Base-by-base conservation (phyloP, 2,888 invertebrate species). In the Melanophora roralis region DNA sequence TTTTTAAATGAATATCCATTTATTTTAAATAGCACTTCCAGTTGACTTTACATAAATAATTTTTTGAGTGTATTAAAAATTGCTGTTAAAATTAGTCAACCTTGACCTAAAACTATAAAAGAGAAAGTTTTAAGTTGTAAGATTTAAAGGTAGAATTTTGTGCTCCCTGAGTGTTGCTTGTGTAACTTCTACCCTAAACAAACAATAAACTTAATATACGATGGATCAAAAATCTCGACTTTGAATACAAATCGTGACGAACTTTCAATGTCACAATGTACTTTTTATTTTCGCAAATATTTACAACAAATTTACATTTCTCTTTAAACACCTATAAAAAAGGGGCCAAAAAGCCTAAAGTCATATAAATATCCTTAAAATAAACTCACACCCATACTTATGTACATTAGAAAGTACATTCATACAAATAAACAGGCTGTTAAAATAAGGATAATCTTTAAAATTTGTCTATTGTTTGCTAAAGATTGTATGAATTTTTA, bases 211-310 rank as follows among this genome's bases (percentile, higher is more conserved):
- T 27, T 5, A 72, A 34, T 32, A 53, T 62, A 2, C 9, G 12
- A 1, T 53, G 32, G 21, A 60, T 23, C 7, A 14, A 27, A 47
- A 36, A 14, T 32, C 65, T 6, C 45, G 57, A 67, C 43, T 59
- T 51, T 60, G 11, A 45, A 59, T 67, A 38, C 40, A 21, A 43
- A 57, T 34, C 49, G 45, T 75, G 60, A 21, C 27, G 14, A 60
- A 27, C 34, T 53, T 64, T 68, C 78, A 68, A 68, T 62, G 72
- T 59, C 62, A 72, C 1, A 51, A 14, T 38, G 34, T 38, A 19
- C 2, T 45, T 21, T 45, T 16, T 34, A 21, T 38, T 49, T 67
- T 67, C 23, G 19, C 23, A 73, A 73, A 73, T 73, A 68, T 68
- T 73, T 43, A 53, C 19, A 47, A n/a, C 27, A 40, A 27, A 16